Conservation (phyloP, 2,888 invertebrate genomes). For the Oscheius myriophilus region DNA sequence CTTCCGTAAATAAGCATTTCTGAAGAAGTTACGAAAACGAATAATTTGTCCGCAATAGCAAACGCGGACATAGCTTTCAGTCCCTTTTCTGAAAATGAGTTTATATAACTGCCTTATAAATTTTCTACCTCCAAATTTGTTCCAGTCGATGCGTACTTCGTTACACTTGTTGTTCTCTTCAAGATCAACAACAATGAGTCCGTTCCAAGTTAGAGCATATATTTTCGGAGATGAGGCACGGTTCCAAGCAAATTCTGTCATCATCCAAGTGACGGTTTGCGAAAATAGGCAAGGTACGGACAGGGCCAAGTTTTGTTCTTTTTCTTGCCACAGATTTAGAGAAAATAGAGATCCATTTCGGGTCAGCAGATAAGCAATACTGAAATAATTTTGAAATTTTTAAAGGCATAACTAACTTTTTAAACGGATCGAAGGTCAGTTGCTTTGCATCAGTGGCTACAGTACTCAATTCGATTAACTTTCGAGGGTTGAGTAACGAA, state of each 20-base stretch:
- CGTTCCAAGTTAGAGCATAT: constrained; percentile 69
- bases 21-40: constrained; percentile 66
- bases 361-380: constrained; percentile 67
- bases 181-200: constrained; percentile 48
- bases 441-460: constrained; percentile 69
- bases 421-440: constrained; percentile 69
- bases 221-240: constrained; percentile 64
- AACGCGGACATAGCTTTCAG: constrained; percentile 66
- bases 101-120: constrained; percentile 1
- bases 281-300: constrained; percentile 59
- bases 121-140: constrained; percentile 61
- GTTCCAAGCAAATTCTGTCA: constrained; percentile 68
- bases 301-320: constrained; percentile 64
- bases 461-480: constrained; percentile 59
- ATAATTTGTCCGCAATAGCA: constrained; percentile 68
- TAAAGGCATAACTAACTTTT: constrained; percentile 58
- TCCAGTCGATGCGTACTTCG: constrained; percentile 66
- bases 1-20: constrained; percentile 66
- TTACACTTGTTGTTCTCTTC: constrained; percentile 58
- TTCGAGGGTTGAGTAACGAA: constrained; percentile 59
- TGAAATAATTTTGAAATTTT: no score
- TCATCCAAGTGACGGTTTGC: constrained; percentile 66
- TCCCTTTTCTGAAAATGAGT: constrained; percentile 56
- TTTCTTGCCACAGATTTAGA: constrained; percentile 58
- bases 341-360: constrained; percentile 68